phyloP scores from a whole-genome alignment of 2,888 invertebrate species.

The Caenorhabditis macrosperma region DNA sequence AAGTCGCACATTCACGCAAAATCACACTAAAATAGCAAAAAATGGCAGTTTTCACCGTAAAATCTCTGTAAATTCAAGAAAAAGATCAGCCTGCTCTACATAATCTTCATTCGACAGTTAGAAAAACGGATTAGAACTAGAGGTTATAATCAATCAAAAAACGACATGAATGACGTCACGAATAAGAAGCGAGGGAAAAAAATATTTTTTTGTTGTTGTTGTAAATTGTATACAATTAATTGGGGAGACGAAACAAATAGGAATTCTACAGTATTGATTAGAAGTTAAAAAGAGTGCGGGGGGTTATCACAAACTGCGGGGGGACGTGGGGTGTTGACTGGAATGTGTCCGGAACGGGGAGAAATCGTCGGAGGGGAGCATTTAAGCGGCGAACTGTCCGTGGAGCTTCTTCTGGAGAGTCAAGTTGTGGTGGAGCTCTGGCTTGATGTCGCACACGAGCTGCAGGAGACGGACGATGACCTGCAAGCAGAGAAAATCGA shows the following conservation, averaged over 20 bases:
- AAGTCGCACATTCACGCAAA: slow-evolving; percentile 17
- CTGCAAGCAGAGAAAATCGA: slow-evolving; percentile 59
- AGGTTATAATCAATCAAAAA: too few species aligned
- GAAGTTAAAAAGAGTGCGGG: not conserved
- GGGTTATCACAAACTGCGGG: slow-evolving; percentile 18
- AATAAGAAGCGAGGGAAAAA: too few species aligned
- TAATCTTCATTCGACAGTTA: slow-evolving; percentile 26
- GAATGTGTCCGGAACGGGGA: slow-evolving; percentile 19
- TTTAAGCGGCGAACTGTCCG: slow-evolving; percentile 71
- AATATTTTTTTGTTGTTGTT: too few species aligned
- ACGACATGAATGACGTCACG: too few species aligned
- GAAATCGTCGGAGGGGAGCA: not conserved
- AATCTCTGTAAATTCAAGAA: not conserved
- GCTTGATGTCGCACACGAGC: slow-evolving; percentile 78
- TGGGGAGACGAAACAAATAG: not conserved
- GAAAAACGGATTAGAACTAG: too few species aligned
- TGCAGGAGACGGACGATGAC: slow-evolving; percentile 80
- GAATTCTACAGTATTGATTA: slow-evolving; percentile 27
- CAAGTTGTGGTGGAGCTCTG: slow-evolving; percentile 80
- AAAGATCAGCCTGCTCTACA: slow-evolving; percentile 2
- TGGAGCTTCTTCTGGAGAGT: slow-evolving; percentile 78
- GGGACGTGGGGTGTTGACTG: not conserved
- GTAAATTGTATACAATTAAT: slow-evolving; percentile 21
- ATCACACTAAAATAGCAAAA: not conserved
- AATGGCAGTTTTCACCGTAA: not conserved